Conservation (phyloP, 2,888 invertebrate genomes). For the Cerastis leucographa region DNA sequence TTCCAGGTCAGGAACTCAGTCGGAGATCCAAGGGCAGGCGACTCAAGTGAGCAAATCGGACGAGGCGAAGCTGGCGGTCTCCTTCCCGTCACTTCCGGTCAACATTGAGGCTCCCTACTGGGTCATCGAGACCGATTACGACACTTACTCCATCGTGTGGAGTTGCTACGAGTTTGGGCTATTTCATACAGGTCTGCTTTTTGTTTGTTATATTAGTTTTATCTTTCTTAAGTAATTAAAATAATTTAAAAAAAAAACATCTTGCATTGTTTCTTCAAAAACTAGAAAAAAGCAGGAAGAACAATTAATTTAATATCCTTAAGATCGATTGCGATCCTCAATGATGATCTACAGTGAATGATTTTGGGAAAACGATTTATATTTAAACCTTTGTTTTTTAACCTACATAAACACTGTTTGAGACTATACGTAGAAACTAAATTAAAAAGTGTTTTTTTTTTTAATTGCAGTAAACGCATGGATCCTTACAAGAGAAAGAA, state of each 20-base stretch:
- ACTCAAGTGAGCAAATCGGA: constrained; percentile 87
- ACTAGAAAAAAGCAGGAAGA: no score
- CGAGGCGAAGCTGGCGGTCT: constrained; percentile 91
- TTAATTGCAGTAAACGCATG: constrained; percentile 87
- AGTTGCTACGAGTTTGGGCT: constrained; percentile 89
- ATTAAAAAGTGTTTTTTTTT: neutral
- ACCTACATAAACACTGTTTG: no score
- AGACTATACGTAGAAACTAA: neutral
- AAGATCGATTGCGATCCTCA: neutral
- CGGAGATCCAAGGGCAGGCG: constrained; percentile 91
- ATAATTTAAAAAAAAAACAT: no score
- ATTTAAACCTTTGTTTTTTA: no score
- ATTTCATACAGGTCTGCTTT: constrained; percentile 89
- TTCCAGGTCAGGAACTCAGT: constrained; percentile 89
- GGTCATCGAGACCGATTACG: constrained; percentile 94
- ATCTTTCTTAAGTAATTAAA: neutral
- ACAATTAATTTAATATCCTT: neutral
- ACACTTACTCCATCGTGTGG: constrained; percentile 93
- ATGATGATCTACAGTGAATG: neutral
- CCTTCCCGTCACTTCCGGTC: constrained; percentile 92
- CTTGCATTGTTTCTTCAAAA: no score
- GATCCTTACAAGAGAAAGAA: constrained; percentile 92
- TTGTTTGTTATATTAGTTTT: neutral
- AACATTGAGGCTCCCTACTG: constrained; percentile 87
- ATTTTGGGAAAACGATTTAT: neutral